A percentile compares a stretch with the other conserved stretches of the same genome.
These are phyloP conservation scores for Aphyosemion australe DNA, from an alignment of 2,113 vertebrate genomes.

Conservation along the genomic window DNA sequence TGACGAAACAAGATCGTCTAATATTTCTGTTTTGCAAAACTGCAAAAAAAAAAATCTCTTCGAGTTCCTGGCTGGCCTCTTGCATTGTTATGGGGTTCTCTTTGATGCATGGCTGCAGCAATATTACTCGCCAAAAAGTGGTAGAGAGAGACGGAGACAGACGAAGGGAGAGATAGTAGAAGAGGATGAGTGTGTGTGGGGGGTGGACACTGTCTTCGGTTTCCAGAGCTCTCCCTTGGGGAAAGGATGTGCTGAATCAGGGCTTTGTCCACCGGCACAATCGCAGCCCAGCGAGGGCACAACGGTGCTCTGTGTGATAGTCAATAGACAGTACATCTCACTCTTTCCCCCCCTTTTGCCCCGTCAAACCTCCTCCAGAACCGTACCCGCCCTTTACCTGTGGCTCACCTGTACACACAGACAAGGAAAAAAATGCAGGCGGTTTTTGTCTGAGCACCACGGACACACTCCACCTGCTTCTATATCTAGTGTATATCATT, in stretches of 20 bases:
- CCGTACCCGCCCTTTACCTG: conserved; percentile 61
- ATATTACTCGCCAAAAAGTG: conserved; percentile 70
- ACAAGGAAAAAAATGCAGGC: conserved; percentile 13
- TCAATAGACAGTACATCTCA: conserved; percentile 73
- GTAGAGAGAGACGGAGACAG: conserved; percentile 34
- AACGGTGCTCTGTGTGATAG: conserved; percentile 74
- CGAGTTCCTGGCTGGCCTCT: conserved; percentile 75
- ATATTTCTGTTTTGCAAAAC: conserved; percentile 67
- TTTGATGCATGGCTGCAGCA: conserved; percentile 79
- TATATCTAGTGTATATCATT: conserved; percentile 37
- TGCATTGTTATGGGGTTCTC: conserved; percentile 76
- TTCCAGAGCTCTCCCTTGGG: conserved; percentile 71
- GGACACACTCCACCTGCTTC: conserved; percentile 3
- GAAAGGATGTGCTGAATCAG: conserved; percentile 80
- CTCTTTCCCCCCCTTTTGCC: conserved; percentile 46
- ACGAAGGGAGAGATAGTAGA: conserved; percentile 51
- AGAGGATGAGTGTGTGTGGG: conserved; percentile 51
- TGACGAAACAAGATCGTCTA: conserved; percentile 62
- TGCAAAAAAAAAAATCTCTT: conserved; percentile 44
- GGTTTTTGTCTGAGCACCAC: conserved; percentile 16
- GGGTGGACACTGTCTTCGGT: conserved; percentile 64
- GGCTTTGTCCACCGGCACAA: conserved; percentile 71
- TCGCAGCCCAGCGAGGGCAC: conserved; percentile 70
- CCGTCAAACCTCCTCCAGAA: conserved; percentile 44
- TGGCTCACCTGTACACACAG: conserved; percentile 57